phyloP scores from a whole-genome alignment of 2,888 invertebrate species.

The Sthenelais limicola region DNA sequence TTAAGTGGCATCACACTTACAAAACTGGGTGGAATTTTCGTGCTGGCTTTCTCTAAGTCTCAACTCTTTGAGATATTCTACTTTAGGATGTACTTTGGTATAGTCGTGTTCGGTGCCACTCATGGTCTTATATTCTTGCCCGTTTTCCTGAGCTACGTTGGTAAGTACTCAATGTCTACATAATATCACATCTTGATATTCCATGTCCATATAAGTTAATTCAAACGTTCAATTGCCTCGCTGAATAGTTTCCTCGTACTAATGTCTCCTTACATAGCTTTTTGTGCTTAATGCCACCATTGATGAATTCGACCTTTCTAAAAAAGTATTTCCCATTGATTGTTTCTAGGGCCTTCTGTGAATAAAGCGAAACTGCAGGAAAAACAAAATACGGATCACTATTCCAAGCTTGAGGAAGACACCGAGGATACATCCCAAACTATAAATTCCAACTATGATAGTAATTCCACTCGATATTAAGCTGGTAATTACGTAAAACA shows the following conservation, averaged over 20 bases:
- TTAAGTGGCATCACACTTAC: conserved; percentile 98
- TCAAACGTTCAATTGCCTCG: not conserved
- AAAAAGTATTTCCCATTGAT: not conserved
- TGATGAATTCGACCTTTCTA: not conserved
- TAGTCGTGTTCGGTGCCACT: conserved; percentile 95
- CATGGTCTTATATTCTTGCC: conserved; percentile 98
- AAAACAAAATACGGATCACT: conserved; percentile 14
- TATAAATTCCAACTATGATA: conserved; percentile 40
- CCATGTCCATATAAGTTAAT: not conserved
- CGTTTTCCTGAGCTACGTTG: conserved; percentile 96
- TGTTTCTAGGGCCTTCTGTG: conserved; percentile 40
- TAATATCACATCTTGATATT: not conserved
- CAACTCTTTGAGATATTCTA: conserved; percentile 96
- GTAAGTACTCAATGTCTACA: conserved; percentile 70
- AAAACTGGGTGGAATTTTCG: conserved; percentile 97
- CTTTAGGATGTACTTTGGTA: conserved; percentile 98
- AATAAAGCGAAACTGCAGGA: conserved; percentile 41
- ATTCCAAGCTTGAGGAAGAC: not conserved
- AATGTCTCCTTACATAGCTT: not conserved
- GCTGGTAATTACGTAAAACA: too few relatives aligned
- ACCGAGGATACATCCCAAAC: conserved; percentile 43
- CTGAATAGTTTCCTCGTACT: not conserved
- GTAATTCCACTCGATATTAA: too few relatives aligned
- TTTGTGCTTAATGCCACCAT: not conserved
- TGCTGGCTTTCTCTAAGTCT: conserved; percentile 96